These are phyloP conservation scores for Seira ritae DNA, from an alignment of 2,888 invertebrate species.

Conservation along the genomic window DNA sequence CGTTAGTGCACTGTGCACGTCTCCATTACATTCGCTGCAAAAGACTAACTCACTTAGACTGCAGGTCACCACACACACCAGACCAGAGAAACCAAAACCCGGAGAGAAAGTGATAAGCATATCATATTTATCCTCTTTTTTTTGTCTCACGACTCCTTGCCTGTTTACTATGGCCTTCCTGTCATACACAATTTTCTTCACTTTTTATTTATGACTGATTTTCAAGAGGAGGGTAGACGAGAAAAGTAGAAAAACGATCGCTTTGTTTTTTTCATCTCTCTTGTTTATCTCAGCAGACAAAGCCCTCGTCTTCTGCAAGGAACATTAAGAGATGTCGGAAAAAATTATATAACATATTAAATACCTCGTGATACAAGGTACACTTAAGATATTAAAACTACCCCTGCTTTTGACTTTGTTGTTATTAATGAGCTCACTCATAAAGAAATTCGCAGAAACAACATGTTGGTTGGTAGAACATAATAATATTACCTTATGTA, in stretches of 20 bases:
- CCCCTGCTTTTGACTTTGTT: background rate
- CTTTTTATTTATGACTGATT: conserved; percentile 63
- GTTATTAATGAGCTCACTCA: background rate
- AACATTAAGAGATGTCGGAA: background rate
- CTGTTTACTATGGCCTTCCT: conserved; percentile 44
- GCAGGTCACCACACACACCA: conserved; percentile 42
- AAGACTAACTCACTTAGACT: background rate
- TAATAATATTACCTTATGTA: too few relatives aligned
- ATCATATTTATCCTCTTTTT: background rate
- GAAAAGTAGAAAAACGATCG: background rate
- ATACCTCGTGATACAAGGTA: background rate
- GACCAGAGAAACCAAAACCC: background rate
- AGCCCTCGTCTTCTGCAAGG: background rate
- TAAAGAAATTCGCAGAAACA: too few relatives aligned
- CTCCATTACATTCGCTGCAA: background rate
- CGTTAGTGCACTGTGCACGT: conserved; percentile 6
- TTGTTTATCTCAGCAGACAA: background rate
- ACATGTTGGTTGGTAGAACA: too few relatives aligned
- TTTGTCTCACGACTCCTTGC: background rate
- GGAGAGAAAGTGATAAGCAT: conserved; percentile 2
- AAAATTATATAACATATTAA: background rate
- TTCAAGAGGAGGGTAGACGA: conserved; percentile 19
- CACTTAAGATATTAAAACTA: background rate
- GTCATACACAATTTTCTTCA: conserved; percentile 59
- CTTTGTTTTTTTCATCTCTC: background rate